These are phyloP conservation scores for Troides oblongomaculatus DNA, from an alignment of 2,888 invertebrate genomes.

Conservation along the genomic window DNA sequence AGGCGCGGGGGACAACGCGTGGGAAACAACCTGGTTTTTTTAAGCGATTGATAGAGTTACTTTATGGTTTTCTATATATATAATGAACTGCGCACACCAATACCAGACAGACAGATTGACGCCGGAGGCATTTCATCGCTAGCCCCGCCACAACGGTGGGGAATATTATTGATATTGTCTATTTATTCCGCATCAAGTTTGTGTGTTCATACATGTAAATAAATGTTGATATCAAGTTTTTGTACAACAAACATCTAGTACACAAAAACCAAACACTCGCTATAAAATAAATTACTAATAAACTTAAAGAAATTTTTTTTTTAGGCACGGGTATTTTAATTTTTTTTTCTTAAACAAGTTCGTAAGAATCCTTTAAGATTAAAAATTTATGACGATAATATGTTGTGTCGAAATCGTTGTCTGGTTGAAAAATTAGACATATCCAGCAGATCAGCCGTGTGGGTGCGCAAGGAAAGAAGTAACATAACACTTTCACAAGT, in stretches of 20 bases:
- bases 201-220: not conserved
- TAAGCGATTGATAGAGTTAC: conserved; percentile 12
- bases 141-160: conserved; percentile 8
- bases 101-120: conserved; percentile 68
- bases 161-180: not conserved
- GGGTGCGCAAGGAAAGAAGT: conserved; percentile 65
- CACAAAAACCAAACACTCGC: too few species aligned
- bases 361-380: not conserved
- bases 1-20: conserved; percentile 47
- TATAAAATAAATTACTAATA: too few species aligned
- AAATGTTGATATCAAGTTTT: not conserved
- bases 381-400: not conserved
- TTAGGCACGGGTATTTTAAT: too few species aligned
- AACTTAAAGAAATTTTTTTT: too few species aligned
- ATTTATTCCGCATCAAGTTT: not conserved
- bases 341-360: too few species aligned
- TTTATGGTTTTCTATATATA: conserved; percentile 14
- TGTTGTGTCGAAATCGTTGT: not conserved
- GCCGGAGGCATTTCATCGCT: conserved; percentile 47
- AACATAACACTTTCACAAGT: conserved; percentile 70
- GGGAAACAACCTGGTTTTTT: conserved; percentile 40
- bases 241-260: too few species aligned
- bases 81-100: conserved; percentile 33
- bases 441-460: conserved; percentile 44
- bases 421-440: conserved; percentile 32